These are phyloP conservation scores for Manis crassicaudata DNA, from an alignment of 2,797 vertebrate species.

Conservation along the genomic window DNA sequence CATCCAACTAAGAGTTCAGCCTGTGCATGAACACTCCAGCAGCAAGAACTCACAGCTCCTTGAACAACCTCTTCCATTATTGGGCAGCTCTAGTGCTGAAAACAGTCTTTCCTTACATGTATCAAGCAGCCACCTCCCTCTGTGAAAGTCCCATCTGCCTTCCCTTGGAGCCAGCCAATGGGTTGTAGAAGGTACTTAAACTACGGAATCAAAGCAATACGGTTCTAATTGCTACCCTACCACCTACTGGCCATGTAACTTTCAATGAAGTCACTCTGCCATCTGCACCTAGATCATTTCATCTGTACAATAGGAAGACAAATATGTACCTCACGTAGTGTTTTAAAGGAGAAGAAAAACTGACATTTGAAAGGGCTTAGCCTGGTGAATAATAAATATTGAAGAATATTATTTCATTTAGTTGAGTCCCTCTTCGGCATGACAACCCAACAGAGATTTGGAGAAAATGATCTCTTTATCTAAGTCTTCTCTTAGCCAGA, in stretches of 20 bases:
- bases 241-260: not conserved
- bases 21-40: not conserved
- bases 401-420: constrained; percentile 50
- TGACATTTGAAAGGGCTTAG: constrained; percentile 15
- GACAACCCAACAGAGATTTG: constrained; percentile 8
- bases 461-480: constrained; percentile 42
- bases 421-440: constrained; percentile 1
- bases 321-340: not conserved
- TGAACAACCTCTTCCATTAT: not conserved
- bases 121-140: not conserved
- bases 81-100: not conserved
- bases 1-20: not conserved
- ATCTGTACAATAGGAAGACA: not conserved
- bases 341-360: not conserved
- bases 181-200: not conserved
- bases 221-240: not conserved
- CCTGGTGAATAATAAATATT: constrained; percentile 42
- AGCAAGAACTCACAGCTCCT: not conserved
- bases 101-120: not conserved
- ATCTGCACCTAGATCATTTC: not conserved
- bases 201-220: not conserved
- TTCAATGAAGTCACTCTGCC: not conserved
- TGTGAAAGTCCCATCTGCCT: not conserved
- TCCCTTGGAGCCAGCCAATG: not conserved
- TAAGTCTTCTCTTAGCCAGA: constrained; percentile 52